Percentiles rank a stretch among this genome's conserved stretches.
phyloP scores from a whole-genome alignment of 2,113 vertebrate species.

The Rhea pennata region DNA sequence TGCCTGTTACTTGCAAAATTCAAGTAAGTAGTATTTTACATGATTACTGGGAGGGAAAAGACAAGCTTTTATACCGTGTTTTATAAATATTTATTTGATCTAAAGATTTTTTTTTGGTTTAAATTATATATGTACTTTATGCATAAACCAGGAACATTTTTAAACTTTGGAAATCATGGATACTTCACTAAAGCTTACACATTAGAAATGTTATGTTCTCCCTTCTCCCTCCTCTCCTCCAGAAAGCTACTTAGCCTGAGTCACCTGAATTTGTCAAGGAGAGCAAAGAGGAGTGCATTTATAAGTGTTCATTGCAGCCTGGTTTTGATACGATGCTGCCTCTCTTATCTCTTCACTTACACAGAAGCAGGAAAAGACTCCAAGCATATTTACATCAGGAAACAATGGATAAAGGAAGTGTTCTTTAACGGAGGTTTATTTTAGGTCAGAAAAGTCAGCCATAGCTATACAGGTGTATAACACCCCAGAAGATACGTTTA shows the following conservation, averaged over 20 bases:
- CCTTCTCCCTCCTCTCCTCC: not conserved
- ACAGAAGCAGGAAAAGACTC: not conserved
- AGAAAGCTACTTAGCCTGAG: not conserved
- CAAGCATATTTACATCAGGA: not conserved
- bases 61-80: not conserved
- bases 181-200: not conserved
- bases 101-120: not conserved
- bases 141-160: not conserved
- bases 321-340: not conserved
- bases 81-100: not conserved
- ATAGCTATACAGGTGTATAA: not conserved
- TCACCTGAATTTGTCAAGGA: not conserved
- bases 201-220: not conserved
- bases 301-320: not conserved
- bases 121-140: not conserved
- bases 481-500: not conserved
- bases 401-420: not conserved
- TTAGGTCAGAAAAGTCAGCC: not conserved
- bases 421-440: slow-evolving; percentile 14
- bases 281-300: not conserved
- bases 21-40: not conserved
- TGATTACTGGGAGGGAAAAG: not conserved
- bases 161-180: not conserved
- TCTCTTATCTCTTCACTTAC: not conserved
- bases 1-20: not conserved